phyloP scores from a whole-genome alignment of 1,140 invertebrate species.

The Chrysoperla carnea region DNA sequence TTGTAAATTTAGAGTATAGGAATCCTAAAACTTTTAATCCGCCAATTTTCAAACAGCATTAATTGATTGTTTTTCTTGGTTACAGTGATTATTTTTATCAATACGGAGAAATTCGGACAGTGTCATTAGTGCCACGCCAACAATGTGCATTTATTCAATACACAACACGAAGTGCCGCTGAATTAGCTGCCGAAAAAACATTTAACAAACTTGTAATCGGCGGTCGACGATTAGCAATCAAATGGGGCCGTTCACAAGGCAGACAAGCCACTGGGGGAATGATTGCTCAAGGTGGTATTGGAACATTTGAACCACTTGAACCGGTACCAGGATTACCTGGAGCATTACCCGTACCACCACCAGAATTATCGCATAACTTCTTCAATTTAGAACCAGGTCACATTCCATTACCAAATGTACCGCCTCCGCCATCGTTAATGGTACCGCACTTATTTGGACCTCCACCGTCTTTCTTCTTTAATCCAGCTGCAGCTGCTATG shows the following conservation, averaged over 20 bases:
- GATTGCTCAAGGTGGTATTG: slow-evolving; percentile 14
- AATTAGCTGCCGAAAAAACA: slow-evolving; percentile 86
- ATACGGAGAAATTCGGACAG: slow-evolving; percentile 92
- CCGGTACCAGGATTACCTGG: slow-evolving; percentile 76
- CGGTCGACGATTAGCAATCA: slow-evolving; percentile 78
- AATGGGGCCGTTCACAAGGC: slow-evolving; percentile 88
- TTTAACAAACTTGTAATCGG: slow-evolving; percentile 90
- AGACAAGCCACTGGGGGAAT: slow-evolving; percentile 17
- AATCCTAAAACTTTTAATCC: too few species aligned
- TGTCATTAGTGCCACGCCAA: slow-evolving; percentile 82
- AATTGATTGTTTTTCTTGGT: too few species aligned
- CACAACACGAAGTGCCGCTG: slow-evolving; percentile 73
- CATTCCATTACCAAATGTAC: slow-evolving; percentile 26
- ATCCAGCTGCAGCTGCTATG: slow-evolving; percentile 33
- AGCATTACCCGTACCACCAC: slow-evolving; percentile 57
- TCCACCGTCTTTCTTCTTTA: slow-evolving; percentile 38
- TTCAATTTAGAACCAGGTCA: slow-evolving; percentile 52
- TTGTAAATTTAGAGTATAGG: too few species aligned
- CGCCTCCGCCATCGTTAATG: slow-evolving; percentile 34
- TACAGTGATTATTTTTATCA: slow-evolving; percentile 87
- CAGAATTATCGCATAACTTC: slow-evolving; percentile 61
- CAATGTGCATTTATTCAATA: slow-evolving; percentile 98
- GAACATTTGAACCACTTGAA: slow-evolving; percentile 37
- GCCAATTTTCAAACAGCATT: too few species aligned
- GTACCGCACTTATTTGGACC: slow-evolving; percentile 26